Evolutionary conservation across 2,888 invertebrate species (phyloP).

Genomic region (Agonopterix alstromeriana): DNA sequence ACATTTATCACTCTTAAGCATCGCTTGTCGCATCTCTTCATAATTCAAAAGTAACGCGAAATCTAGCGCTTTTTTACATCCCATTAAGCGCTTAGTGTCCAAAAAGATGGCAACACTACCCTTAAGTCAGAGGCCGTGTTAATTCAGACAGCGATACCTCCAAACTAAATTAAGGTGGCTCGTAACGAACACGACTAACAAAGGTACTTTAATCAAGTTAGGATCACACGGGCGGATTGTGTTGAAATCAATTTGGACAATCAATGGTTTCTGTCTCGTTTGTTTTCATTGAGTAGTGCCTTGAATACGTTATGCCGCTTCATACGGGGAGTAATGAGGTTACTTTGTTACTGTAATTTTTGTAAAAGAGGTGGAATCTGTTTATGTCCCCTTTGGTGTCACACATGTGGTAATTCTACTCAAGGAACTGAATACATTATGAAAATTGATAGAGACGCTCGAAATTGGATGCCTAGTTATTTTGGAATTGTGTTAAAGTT

Average conservation of each 20-base stretch:
- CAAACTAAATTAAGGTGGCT: slow-evolving; percentile 29
- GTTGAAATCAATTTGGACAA: slow-evolving; percentile 32
- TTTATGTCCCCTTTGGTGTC: no score
- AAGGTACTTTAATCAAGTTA: slow-evolving; percentile 36
- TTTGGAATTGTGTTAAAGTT: no score
- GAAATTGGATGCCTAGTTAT: no score
- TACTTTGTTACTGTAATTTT: no score
- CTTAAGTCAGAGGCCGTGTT: slow-evolving; percentile 3
- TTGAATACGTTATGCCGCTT: neutral
- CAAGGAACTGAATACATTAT: no score
- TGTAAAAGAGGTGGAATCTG: no score
- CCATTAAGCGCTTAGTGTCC: slow-evolving; percentile 2
- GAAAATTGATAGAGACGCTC: no score
- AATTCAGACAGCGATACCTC: slow-evolving; percentile 21
- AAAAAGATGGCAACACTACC: no score
- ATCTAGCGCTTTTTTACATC: neutral
- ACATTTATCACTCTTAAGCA: neutral
- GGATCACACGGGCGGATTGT: slow-evolving; percentile 22
- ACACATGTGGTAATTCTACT: no score
- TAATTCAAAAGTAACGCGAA: neutral
- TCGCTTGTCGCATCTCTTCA: neutral
- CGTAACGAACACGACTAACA: slow-evolving; percentile 29
- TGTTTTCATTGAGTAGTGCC: neutral
- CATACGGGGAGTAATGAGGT: neutral
- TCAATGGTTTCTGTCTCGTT: slow-evolving; percentile 13